Percentiles rank a stretch among this genome's conserved stretches.
These are phyloP conservation scores for Microtus ochrogaster DNA, from an alignment of 2,113 vertebrate species.

Conservation along the genomic window DNA sequence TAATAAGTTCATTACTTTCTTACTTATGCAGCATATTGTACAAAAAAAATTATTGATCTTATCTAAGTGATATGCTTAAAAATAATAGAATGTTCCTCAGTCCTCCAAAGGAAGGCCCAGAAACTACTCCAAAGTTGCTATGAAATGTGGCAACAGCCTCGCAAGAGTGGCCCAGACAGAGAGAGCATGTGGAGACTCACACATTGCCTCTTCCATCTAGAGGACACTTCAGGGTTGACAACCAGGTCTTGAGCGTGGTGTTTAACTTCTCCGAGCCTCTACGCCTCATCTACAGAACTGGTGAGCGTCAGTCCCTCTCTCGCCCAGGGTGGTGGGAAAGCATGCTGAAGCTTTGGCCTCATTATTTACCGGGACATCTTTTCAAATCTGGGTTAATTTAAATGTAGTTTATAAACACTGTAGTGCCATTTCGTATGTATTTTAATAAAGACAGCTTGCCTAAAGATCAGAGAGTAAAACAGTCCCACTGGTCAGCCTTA, in stretches of 20 bases:
- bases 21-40: not conserved
- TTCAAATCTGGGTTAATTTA: slow-evolving; percentile 32
- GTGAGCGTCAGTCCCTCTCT: not conserved
- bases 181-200: not conserved
- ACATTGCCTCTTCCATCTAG: not conserved
- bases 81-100: not conserved
- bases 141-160: not conserved
- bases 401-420: not conserved
- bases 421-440: no score
- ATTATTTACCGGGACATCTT: not conserved
- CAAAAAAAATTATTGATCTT: not conserved
- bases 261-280: not conserved
- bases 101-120: not conserved
- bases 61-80: slow-evolving; percentile 3
- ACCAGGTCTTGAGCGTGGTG: not conserved
- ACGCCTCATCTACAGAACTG: not conserved
- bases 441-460: no score
- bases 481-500: no score
- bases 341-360: not conserved
- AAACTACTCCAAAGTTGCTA: not conserved
- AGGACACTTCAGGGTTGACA: not conserved
- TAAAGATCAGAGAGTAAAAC: no score
- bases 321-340: not conserved
- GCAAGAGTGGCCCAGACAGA: not conserved
- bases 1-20: slow-evolving; percentile 30